Evolutionary conservation across 2,888 invertebrate species (phyloP), one percentile per base, ranked within the genome.

Genomic region (Mactromeris polynyma): DNA sequence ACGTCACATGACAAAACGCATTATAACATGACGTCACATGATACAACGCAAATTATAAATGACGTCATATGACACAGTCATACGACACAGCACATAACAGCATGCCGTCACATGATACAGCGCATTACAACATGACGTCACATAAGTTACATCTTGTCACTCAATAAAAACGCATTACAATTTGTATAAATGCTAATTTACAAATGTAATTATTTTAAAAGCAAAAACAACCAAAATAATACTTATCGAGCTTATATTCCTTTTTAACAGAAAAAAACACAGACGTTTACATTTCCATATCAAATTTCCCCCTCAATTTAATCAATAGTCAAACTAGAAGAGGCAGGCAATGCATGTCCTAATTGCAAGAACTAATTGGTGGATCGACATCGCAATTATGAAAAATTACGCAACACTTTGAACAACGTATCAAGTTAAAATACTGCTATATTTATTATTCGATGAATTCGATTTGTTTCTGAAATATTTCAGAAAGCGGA

Each of bases 401-500:
- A 64, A 64, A 26, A n/a, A n/a, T 26, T 64, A 26, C 58, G 26
- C 58, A 64, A 26, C 58, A n/a, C 26, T 26, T 26, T 7, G 51
- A 64, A n/a, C 58, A 42, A 4, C 46, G 46, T 46, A 46, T 46
- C 46, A 46, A 46, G 46, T 64, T 64, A 26, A 64, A 64, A 64
- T 64, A 64, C 58, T 7, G 58, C 58, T 26, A 26, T 26, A 26
- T 26, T n/a, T 26, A 26, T 26, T 6, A 26, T 64, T 26, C 0
- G 26, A 9, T 26, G 9, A 64, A 26, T 64, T 64, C 58, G 58
- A 64, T 64, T 64, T 64, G 51, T 80, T 51, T 17, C 80, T 31
- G 11, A 51, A 80, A 17, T 51, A 80, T 46, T 26, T 11, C 80
- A 64, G 26, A n/a, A 26, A 64, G 31, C 69, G 82, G 64, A 82